Conservation (phyloP, 2,888 invertebrate genomes). For the Clusia tigrina region DNA sequence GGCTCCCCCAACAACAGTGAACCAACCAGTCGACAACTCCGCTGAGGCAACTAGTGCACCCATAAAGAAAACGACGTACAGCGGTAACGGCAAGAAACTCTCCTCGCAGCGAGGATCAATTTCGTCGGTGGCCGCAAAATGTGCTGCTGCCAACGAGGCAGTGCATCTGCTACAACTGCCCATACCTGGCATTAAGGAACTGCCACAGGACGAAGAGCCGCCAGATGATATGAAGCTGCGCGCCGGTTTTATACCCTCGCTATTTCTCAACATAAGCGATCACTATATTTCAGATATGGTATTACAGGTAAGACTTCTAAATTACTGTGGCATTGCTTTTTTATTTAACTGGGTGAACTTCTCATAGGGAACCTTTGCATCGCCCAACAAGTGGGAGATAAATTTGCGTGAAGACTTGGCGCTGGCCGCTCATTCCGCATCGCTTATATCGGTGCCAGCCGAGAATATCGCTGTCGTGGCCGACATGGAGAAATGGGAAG, state of each 20-base stretch:
- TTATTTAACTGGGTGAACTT: neutral
- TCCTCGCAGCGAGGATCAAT: constrained; percentile 51
- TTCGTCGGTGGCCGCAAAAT: constrained; percentile 56
- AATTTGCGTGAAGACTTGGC: constrained; percentile 67
- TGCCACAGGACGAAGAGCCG: constrained; percentile 55
- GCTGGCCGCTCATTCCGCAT: constrained; percentile 66
- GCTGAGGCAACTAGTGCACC: constrained; percentile 29
- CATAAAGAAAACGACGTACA: constrained; percentile 38
- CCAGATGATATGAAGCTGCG: constrained; percentile 51
- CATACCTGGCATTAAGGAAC: constrained; percentile 65
- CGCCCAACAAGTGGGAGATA: constrained; percentile 70
- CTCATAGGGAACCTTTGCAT: constrained; percentile 68
- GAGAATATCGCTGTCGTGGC: constrained; percentile 86
- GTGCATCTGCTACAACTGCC: constrained; percentile 56
- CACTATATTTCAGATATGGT: constrained; percentile 79
- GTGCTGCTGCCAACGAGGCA: constrained; percentile 49
- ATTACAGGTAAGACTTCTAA: constrained; percentile 73
- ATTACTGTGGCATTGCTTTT: neutral
- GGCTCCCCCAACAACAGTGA: neutral
- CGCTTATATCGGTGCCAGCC: constrained; percentile 74
- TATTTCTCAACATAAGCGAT: constrained; percentile 72
- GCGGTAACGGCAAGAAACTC: constrained; percentile 41
- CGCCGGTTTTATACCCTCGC: constrained; percentile 69
- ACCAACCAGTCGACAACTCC: neutral
- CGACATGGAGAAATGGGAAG: constrained; percentile 80